Evolutionary conservation across 1,140 invertebrate genomes (phyloP).

Genomic region (Cecropterus lyciades): DNA sequence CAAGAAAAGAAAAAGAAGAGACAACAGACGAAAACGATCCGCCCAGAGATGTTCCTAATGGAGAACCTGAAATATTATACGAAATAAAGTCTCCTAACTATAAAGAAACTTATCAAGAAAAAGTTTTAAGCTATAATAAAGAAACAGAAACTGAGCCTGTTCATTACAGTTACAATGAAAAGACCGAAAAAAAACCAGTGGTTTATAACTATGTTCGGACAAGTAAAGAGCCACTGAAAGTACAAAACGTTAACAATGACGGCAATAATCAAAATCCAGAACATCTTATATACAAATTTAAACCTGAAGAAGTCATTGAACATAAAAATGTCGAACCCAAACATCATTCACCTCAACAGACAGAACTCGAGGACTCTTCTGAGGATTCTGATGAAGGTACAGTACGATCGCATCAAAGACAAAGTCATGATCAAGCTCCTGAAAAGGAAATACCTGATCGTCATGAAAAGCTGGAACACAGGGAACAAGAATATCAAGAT

Average conservation of each 20-base stretch:
- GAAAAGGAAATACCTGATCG: conserved; percentile 26
- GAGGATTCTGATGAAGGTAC: conserved; percentile 36
- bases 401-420: conserved; percentile 17
- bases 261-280: conserved; percentile 51
- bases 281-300: conserved; percentile 62
- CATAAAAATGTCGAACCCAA: conserved; percentile 37
- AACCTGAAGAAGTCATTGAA: conserved; percentile 52
- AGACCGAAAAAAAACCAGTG: conserved; percentile 55
- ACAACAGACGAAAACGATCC: conserved; percentile 41
- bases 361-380: conserved; percentile 38
- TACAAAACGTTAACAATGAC: conserved; percentile 51
- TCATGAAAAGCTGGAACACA: conserved; percentile 38
- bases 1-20: conserved; percentile 42
- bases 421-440: conserved; percentile 16
- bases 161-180: conserved; percentile 60
- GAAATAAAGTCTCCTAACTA: conserved; percentile 71
- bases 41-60: conserved; percentile 49
- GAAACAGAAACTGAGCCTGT: conserved; percentile 64
- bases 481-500: conserved; percentile 35
- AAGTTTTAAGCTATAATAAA: conserved; percentile 69
- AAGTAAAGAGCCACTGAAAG: conserved; percentile 52
- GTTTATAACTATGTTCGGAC: conserved; percentile 52
- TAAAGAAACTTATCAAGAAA: conserved; percentile 67
- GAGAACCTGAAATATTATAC: conserved; percentile 60
- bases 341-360: conserved; percentile 32